Base-by-base conservation (phyloP, 2,797 vertebrate genomes). In the Lepidocolaptes lacrymiger region DNA sequence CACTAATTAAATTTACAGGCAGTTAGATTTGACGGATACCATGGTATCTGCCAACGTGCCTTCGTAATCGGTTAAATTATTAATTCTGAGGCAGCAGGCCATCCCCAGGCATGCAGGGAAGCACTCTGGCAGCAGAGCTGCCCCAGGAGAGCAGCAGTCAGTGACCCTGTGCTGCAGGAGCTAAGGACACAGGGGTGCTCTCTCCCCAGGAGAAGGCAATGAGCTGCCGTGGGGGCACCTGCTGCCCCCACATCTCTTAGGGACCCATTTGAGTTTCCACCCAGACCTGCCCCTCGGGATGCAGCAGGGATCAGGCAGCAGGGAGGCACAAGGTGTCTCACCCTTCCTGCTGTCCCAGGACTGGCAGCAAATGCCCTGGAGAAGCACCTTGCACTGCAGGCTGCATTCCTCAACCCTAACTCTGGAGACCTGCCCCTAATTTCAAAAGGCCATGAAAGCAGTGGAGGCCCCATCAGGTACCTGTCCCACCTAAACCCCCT, bases 1-100 rank as follows among this genome's bases (percentile, higher is more conserved):
- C 52, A 88, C 85, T 97, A 97, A 97, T 96, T 97, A 95, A 97
- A 97, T 97, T 96, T 96, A 90, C 76, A 97, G 96, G 93, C 86
- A 92, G 88, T 95, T 97, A 97, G 93, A 94, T 96, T 93, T 97
- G 97, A 97, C 93, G 82, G 74, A 81, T 97, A 95, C 76, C 49
- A 88, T 13, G 7, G 82, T 97, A 95, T 75, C 94, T 97, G 97
- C 93, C 97, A 97, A 92, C 37, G 2, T 92, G 85, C 94, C 95
- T 95, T 97, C 90, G 89, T 68, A 95, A 89, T 85, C 91, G 36
- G 41, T 94, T 96, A 92, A 97, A 96, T 96, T 95, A 97, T 95
- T 89, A 95, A 97, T 92, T 94, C n/a, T 39, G 89, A 97, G 77
- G 67, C 90, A 89, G 74, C 85, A 71, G 89, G 55, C 85, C 79